phyloP scores from a whole-genome alignment of 2,113 vertebrate species.

The Salvelinus fontinalis region DNA sequence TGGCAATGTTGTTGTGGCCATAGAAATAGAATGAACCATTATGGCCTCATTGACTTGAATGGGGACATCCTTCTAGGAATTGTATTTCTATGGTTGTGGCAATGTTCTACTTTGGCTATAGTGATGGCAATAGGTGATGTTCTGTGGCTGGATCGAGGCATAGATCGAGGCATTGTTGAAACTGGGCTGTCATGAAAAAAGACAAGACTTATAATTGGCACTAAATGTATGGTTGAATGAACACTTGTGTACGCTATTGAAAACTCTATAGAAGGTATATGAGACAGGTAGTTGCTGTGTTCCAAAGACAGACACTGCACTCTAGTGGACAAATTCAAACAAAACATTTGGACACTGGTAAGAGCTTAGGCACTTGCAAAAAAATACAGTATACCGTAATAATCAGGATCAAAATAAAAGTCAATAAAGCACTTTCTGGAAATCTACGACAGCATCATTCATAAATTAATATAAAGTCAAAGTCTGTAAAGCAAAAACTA shows the following conservation, averaged over 20 bases:
- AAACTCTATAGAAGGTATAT: constrained; percentile 3
- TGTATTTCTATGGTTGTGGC: background rate
- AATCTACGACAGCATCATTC: constrained; percentile 54
- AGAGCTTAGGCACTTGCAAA: constrained; percentile 41
- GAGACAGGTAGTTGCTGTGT: constrained; percentile 48
- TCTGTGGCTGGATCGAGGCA: constrained; percentile 8
- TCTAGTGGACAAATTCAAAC: constrained; percentile 59
- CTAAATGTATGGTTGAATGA: constrained; percentile 24
- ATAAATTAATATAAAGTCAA: constrained; percentile 67
- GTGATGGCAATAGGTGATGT: constrained; percentile 25
- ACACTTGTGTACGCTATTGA: constrained; percentile 1
- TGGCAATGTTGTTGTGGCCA: background rate
- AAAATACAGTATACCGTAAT: constrained; percentile 20
- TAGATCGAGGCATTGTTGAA: background rate
- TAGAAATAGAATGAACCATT: too few species aligned
- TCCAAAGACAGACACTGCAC: constrained; percentile 64
- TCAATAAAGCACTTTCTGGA: constrained; percentile 50
- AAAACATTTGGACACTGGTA: constrained; percentile 27
- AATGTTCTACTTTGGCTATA: background rate
- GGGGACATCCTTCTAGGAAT: background rate
- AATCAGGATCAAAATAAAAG: constrained; percentile 22
- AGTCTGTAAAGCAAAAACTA: constrained; percentile 39
- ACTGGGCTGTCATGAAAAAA: constrained; percentile 22
- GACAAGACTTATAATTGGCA: constrained; percentile 38
- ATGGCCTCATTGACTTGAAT: too few species aligned